Evolutionary conservation across 1,140 invertebrate genomes (phyloP).

Genomic region (Oppia nitens): DNA sequence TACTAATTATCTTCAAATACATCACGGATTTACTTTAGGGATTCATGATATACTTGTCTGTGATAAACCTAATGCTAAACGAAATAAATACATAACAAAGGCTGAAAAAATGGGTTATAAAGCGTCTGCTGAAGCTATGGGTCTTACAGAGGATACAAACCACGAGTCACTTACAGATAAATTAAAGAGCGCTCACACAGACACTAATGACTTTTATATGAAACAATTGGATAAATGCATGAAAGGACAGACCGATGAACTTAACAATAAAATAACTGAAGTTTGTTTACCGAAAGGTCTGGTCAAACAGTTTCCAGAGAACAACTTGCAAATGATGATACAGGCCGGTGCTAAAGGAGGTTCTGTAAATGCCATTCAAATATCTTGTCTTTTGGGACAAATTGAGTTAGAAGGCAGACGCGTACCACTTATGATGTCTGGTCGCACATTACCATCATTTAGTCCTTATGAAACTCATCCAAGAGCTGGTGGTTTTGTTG

Average conservation of each 20-base stretch:
- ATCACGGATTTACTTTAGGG: conserved; percentile 78
- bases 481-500: conserved; percentile 86
- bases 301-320: conserved; percentile 69
- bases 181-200: conserved; percentile 48
- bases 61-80: conserved; percentile 45
- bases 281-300: conserved; percentile 60
- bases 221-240: conserved; percentile 66
- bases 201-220: conserved; percentile 53
- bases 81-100: conserved; percentile 49
- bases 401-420: conserved; percentile 96
- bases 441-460: conserved; percentile 81
- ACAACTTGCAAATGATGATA: conserved; percentile 95
- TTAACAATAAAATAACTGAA: conserved; percentile 77
- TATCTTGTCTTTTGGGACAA: conserved; percentile 88
- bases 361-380: conserved; percentile 87
- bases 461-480: conserved; percentile 73
- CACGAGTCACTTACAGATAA: conserved; percentile 28
- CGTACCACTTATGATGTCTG: conserved; percentile 83
- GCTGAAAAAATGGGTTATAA: conserved; percentile 42
- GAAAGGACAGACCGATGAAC: conserved; percentile 58
- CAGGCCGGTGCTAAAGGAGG: conserved; percentile 96
- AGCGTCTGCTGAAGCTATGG: conserved; percentile 51
- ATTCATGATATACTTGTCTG: conserved; percentile 82
- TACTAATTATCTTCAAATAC: conserved; percentile 65
- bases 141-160: conserved; percentile 39